Evolutionary conservation across 2,113 vertebrate genomes (phyloP).

Genomic region (Meleagris gallopavo): DNA sequence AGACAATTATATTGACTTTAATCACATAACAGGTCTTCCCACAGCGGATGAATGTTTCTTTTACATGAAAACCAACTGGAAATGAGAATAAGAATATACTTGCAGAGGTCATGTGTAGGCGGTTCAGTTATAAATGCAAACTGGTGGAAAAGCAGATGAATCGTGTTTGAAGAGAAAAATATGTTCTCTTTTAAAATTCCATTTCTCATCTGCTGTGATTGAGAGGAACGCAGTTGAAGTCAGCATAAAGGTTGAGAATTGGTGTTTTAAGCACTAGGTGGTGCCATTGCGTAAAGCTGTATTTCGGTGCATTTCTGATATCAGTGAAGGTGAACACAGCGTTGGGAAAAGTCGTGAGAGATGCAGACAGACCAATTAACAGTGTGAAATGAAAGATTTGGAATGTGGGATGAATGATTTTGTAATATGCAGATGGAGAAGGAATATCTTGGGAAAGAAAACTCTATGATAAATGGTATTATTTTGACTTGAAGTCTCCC

Average conservation of each 20-base stretch:
- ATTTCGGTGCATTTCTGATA: not conserved
- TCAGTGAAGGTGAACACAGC: not conserved
- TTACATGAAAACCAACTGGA: not conserved
- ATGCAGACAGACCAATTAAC: not conserved
- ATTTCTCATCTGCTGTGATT: not conserved
- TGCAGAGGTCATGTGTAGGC: fast-evolving
- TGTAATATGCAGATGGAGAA: not conserved
- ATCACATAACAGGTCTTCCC: not conserved
- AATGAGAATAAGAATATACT: not conserved
- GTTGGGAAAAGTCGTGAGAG: constrained; percentile 26
- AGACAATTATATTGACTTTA: not conserved
- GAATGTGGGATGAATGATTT: not conserved
- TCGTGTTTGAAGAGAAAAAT: not conserved
- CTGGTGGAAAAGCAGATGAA: not conserved
- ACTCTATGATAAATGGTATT: not conserved
- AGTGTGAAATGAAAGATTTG: constrained; percentile 7
- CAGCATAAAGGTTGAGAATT: not conserved
- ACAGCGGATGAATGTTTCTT: not conserved
- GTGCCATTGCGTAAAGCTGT: constrained; percentile 78
- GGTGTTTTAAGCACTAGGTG: constrained; percentile 75
- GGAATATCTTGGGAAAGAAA: not conserved
- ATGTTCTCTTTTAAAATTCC: not conserved
- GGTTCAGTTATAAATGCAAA: not conserved
- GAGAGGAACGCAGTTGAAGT: not conserved
- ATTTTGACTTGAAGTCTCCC: not conserved